These are phyloP conservation scores for Apis dorsata DNA, from an alignment of 1,140 invertebrate species.

Conservation along the genomic window DNA sequence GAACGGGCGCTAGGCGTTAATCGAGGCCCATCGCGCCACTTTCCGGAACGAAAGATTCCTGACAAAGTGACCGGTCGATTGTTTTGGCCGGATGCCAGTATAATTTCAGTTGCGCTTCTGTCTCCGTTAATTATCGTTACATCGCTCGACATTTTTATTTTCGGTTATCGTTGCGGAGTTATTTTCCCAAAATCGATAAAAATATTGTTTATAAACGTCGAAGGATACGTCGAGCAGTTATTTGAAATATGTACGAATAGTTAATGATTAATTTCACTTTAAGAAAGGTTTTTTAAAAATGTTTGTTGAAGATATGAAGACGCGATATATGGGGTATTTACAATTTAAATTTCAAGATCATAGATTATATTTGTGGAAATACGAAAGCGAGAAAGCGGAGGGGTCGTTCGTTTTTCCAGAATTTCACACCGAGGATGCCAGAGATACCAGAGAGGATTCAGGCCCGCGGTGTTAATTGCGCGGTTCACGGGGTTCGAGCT, in stretches of 20 bases:
- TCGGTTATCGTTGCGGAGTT: too few relatives aligned
- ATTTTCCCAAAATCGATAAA: too few relatives aligned
- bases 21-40: not conserved
- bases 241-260: too few relatives aligned
- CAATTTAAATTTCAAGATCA: not conserved
- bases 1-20: conserved; percentile 2
- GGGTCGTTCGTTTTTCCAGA: not conserved
- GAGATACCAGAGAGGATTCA: not conserved
- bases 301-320: too few relatives aligned
- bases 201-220: too few relatives aligned
- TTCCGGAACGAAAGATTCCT: not conserved
- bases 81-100: not conserved
- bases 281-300: too few relatives aligned
- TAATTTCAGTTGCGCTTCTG: not conserved
- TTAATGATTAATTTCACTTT: too few relatives aligned
- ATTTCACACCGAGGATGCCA: conserved; percentile 6
- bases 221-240: too few relatives aligned
- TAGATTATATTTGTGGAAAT: not conserved
- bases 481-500: conserved; percentile 18
- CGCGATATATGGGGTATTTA: too few relatives aligned
- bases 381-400: too few relatives aligned
- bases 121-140: not conserved
- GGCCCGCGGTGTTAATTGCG: conserved; percentile 33
- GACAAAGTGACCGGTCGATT: not conserved
- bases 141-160: too few relatives aligned